These are phyloP conservation scores for Drosophila kurseongensis DNA, from an alignment of 1,140 invertebrate species.

Conservation along the genomic window DNA sequence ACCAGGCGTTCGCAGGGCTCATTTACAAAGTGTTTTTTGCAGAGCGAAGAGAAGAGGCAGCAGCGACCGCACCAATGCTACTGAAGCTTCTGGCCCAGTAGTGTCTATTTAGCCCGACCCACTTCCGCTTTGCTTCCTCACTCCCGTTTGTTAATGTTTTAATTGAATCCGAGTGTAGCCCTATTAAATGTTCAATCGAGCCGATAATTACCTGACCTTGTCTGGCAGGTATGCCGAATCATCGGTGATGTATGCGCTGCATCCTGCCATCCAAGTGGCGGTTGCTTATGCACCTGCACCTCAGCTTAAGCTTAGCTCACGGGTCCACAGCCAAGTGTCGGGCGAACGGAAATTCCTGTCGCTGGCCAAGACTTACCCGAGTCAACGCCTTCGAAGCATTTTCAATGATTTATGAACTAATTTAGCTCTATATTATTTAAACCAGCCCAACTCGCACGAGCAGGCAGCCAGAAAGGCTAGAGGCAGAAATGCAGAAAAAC, in stretches of 20 bases:
- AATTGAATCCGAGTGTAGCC: conserved; percentile 70
- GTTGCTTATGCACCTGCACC: neutral
- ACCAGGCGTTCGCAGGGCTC: conserved; percentile 16
- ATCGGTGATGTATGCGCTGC: conserved; percentile 11
- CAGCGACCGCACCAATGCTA: neutral
- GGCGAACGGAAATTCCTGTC: conserved; percentile 8
- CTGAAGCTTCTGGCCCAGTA: conserved; percentile 6
- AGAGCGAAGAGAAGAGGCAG: neutral
- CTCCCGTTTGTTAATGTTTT: conserved; percentile 66
- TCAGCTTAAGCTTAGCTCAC: neutral
- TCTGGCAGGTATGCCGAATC: conserved; percentile 15
- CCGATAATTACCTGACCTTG: conserved; percentile 57
- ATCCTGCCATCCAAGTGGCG: neutral
- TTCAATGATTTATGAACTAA: conserved; percentile 74
- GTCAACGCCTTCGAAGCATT: conserved; percentile 45
- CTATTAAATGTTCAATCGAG: conserved; percentile 44
- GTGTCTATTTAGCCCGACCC: neutral
- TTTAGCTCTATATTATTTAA: conserved; percentile 69
- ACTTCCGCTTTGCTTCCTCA: conserved; percentile 17
- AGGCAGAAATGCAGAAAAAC: conserved; percentile 1
- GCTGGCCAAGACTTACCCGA: conserved; percentile 1
- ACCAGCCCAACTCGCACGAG: conserved; percentile 5
- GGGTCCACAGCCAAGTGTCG: neutral
- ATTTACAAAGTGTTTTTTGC: conserved; percentile 53
- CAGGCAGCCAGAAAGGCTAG: conserved; percentile 4